Base-by-base conservation (phyloP, 2,113 vertebrate species). In the Mystacornis crossleyi region DNA sequence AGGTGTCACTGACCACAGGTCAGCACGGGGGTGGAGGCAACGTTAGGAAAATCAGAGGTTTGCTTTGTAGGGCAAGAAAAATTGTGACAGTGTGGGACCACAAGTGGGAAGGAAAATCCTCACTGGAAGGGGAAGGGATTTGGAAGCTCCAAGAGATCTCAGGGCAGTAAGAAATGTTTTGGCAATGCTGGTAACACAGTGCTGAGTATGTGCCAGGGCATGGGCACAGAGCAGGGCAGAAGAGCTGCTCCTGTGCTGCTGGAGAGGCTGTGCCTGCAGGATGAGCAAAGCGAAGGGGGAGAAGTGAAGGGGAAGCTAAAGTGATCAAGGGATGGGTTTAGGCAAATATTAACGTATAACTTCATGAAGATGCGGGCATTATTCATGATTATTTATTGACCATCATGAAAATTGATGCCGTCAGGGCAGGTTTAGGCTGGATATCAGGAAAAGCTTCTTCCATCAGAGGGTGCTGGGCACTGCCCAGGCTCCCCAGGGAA, bases 161-260 rank as follows among this genome's bases (percentile, higher is more conserved):
- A 12, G 55, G 26, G 28, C 57, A 11, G 65, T 45, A 12, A 24
- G 26, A 81, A n/a, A 20, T 23, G 14, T 24, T 80, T 31, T 31
- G 6, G 72, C 38, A 16, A 1, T 29, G 71, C 18, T 84, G 5
- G 6, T 40, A 43, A 9, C 0, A 1, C 9, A 14, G 4, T 42
- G 65, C 28, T 92, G 70, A 15, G 45, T 4, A 2, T 0, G 2
- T 23, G 36, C 7, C 8, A 9, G 42, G 61, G 9, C 29, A 7
- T 2, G 3, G 50, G 7, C 40, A 28, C 18, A 23, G 34, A 34
- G 54, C 33, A 19, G 64, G 58, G 60, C 33, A 34, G 13, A 28
- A 62, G 38, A 74, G 34, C 54, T 51, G 34, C 36, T 58, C 43
- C 43, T 8, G 23, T 60, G 14, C 42, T 60, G 18, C 45, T n/a